Conservation (phyloP, 2,113 vertebrate genomes). For the Dendropsophus ebraccatus region DNA sequence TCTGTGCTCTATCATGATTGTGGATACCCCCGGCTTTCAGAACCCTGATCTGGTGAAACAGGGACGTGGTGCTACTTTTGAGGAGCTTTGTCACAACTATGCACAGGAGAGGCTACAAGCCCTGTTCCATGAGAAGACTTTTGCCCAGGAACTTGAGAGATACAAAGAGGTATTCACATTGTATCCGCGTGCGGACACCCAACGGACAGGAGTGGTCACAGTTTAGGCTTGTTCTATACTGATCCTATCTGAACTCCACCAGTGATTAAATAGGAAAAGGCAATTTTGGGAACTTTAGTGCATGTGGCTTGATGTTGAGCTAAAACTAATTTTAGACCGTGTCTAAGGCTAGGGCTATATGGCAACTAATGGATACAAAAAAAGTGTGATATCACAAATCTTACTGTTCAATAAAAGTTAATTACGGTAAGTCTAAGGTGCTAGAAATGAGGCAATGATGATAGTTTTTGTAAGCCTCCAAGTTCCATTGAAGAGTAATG, state of each 20-base stretch:
- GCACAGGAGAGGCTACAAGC: constrained; percentile 93
- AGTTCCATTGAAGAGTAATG: no score
- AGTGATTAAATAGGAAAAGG: not conserved
- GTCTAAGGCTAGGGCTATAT: no score
- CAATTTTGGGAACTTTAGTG: not conserved
- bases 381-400: no score
- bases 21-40: constrained; percentile 95
- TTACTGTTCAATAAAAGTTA: no score
- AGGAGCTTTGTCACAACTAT: constrained; percentile 98
- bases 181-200: not conserved
- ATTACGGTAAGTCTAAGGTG: no score
- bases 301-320: not conserved
- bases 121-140: constrained; percentile 92
- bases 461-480: no score
- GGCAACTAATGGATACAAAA: no score
- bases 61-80: constrained; percentile 87
- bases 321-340: no score
- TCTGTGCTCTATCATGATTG: constrained; percentile 90
- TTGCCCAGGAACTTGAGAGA: constrained; percentile 87
- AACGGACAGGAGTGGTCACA: not conserved
- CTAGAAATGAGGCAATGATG: no score
- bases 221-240: not conserved
- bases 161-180: constrained; percentile 89
- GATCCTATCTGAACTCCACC: not conserved
- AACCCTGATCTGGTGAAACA: constrained; percentile 85